Evolutionary conservation across 1,140 invertebrate species (phyloP), one percentile per base, ranked within the genome.

Genomic region (Cryptotermes secundus): DNA sequence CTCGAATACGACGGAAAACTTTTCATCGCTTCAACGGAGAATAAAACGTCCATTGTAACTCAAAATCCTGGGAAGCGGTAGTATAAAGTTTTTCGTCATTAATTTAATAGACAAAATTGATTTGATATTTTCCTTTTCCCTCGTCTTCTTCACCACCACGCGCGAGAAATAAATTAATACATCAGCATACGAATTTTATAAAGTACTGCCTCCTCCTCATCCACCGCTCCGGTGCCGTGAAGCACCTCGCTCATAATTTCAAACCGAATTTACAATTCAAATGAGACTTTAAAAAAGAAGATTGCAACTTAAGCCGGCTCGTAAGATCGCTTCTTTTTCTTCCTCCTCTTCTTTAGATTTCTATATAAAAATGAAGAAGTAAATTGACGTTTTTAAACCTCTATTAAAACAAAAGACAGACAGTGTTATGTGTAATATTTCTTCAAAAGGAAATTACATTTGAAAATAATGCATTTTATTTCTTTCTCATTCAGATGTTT

Each of bases 91-190:
- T 49, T 72, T 72, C 59, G 59, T 72, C 59, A 72, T 72, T 72
- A 72, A 72, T 72, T 72, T 72, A 72, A 72, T 72, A 72, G 59
- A 72, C 59, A 72, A 72, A 72, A 72, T 72, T 72, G 59, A 72
- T 72, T 72, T 72, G 59, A 72, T 72, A 72, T 72, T 72, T 72
- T 72, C 59, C n/a, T 72, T 72, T 31, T 72, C 59, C 26, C n/a
- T 6, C 59, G n/a, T 31, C n/a, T 31, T 72, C 45, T 49, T 42
- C 38, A 42, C 45, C 45, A 49, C 26, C 59, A 72, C n/a, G 26
- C 59, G 59, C 59, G 26, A 72, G 59, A 72, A 72, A 72, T 72
- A 72, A 72, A 72, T 72, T 72, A 72, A 72, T 72, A 72, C 59
- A 72, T 72, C 59, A 72, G 59, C 59, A 72, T 72, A 72, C 26